Conservation (phyloP, 2,113 vertebrate genomes). For the Daboia siamensis region DNA sequence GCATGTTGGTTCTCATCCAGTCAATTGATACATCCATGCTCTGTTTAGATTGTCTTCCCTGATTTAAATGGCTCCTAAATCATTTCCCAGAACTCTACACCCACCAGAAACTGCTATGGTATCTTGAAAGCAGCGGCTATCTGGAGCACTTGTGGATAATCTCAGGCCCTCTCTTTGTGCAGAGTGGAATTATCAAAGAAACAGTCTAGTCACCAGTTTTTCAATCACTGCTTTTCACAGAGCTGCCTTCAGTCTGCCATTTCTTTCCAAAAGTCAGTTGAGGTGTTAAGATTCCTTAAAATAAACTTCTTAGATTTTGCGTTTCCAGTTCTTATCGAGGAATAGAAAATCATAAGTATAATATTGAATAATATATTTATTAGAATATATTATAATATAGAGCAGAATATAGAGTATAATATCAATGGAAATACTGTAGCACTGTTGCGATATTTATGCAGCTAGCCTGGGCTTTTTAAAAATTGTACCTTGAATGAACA, state of each 20-base stretch:
- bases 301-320: background rate
- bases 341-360: background rate
- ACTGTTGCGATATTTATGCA: background rate
- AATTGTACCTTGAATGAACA: constrained; percentile 27
- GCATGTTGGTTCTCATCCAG: background rate
- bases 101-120: background rate
- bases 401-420: background rate
- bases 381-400: background rate
- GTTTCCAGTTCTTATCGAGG: background rate
- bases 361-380: background rate
- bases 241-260: background rate
- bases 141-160: background rate
- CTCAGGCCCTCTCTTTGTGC: background rate
- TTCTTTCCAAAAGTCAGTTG: background rate
- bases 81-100: background rate
- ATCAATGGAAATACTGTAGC: background rate
- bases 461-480: background rate
- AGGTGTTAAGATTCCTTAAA: background rate
- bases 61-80: background rate
- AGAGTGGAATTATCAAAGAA: background rate
- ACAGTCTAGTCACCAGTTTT: background rate
- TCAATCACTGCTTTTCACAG: background rate
- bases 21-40: background rate
- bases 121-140: background rate
- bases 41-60: background rate